Evolutionary conservation across 2,888 invertebrate genomes (phyloP), one percentile per base, ranked within the genome.

Genomic region (Acleris cristana): DNA sequence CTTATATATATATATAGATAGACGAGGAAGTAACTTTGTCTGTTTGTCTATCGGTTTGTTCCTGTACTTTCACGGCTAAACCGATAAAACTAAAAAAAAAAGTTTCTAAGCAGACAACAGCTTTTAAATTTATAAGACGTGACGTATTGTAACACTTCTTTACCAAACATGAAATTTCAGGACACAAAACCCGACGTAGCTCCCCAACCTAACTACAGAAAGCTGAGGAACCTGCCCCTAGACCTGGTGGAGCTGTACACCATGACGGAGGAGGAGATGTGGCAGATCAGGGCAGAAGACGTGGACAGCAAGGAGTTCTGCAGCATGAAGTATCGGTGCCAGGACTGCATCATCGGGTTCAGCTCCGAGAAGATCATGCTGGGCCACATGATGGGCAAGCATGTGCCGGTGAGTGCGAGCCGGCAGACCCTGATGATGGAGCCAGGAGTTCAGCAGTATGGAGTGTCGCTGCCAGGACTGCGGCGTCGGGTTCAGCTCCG

Each of bases 251-350:
- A 86, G 19, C 52, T 89, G 2, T 79, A 82, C 71, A 84, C 81
- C 0, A 86, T 91, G 87, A 74, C 65, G 0, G 87, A 88, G 18
- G 75, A 83, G 2, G 87, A 90, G 23, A 90, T 92, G 92, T 86
- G 84, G 85, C 18, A 6, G 1, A 72, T 85, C 0, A 72, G 89
- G 3, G 66, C 68, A 0, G 72, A 74, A 3, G 91, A 92, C 14
- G 76, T 82, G 0, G 59, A 57, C 0, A 83, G 79, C 58, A 77
- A 77, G 10, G 83, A 81, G 64, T 91, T 92, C 55, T 18, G 68
- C 69, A 12, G 77, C 0, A 58, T 88, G 0, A 81, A 79, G 45
- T 81, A 84, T 63, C 86, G 81, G 12, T 92, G 91, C 34, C 67
- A 73, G 0, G 65, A 81, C 16, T 92, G 92, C 19, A 73, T 91